phyloP scores from a whole-genome alignment of 2,797 vertebrate genomes.

The Dendrocincla tyrannina region DNA sequence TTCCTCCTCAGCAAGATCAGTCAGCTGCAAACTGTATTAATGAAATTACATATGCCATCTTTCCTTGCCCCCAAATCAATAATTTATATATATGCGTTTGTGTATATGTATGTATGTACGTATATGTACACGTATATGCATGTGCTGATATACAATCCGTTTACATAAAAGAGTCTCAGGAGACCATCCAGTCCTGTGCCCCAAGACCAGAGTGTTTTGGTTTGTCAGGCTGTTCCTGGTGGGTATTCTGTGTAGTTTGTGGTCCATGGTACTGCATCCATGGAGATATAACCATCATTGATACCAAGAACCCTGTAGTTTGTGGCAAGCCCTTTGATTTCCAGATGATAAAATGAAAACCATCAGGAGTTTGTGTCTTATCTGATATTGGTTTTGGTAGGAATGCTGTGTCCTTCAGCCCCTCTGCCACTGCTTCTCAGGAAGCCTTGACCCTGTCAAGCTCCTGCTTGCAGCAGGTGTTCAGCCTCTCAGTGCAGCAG shows the following conservation, averaged over 20 bases:
- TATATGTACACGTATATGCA: not conserved
- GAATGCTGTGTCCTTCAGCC: not conserved
- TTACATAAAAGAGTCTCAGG: not conserved
- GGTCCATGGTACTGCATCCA: not conserved
- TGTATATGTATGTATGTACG: accelerated
- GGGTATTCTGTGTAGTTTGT: not conserved
- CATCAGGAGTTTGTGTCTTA: not conserved
- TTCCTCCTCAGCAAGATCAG: not conserved
- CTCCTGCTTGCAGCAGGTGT: not conserved
- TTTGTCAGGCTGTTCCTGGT: not conserved
- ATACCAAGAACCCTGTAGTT: not conserved
- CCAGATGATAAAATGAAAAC: not conserved
- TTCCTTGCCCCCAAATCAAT: not conserved
- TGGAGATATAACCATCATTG: not conserved
- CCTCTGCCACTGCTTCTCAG: not conserved
- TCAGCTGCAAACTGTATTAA: not conserved
- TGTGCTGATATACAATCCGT: not conserved
- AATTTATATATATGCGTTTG: accelerated
- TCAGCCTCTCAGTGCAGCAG: not conserved
- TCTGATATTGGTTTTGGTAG: not conserved
- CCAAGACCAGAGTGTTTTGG: not conserved
- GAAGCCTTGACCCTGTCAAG: not conserved
- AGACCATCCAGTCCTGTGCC: not conserved
- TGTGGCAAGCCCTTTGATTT: not conserved
- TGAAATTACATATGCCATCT: not conserved